Evolutionary conservation across 2,888 invertebrate species (phyloP), one percentile per base, ranked within the genome.

Genomic region (Drymonia ruficornis): DNA sequence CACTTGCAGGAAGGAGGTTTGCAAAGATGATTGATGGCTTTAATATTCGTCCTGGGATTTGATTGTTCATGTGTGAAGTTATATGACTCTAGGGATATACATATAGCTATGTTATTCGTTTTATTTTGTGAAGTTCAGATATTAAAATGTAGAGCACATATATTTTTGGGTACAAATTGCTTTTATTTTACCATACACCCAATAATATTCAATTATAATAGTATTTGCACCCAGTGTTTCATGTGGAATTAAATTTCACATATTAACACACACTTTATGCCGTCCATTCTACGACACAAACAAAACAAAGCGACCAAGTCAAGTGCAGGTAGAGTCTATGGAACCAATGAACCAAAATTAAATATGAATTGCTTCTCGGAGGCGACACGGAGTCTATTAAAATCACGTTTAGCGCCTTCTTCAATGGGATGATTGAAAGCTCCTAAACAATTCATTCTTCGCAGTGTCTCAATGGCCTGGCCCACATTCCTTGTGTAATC

Each of bases 351-450:
- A 57, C 83, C 75, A 76, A 82, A 85, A 86, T 83, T 80, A 75
- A 81, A 84, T 79, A 82, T 78, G 85, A 83, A 87, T 84, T 76
- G 78, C 83, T 87, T 85, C 81, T 82, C 49, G 59, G 78, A 85
- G 91, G 91, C 91, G 92, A 91, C 91, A 76, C 70, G 55, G 67
- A 90, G 92, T 91, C 92, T 92, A 91, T 92, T 91, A 91, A 92
- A 91, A 81, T 88, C 83, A 76, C 83, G 79, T 91, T 91, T 89
- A 87, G 90, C 90, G 88, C 89, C 87, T 80, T 72, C 78, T 76
- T 89, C 87, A 90, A 91, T 91, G 86, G 83, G 82, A 88, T 89
- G 91, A 91, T 90, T 88, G 91, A 92, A 87, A 70, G 89, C 80
- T 75, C 81, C 82, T 86, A 91, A 89, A 91, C 91, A 90, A 91